Conservation (phyloP, 2,797 vertebrate species). For the Euphonia xanthogaster region DNA sequence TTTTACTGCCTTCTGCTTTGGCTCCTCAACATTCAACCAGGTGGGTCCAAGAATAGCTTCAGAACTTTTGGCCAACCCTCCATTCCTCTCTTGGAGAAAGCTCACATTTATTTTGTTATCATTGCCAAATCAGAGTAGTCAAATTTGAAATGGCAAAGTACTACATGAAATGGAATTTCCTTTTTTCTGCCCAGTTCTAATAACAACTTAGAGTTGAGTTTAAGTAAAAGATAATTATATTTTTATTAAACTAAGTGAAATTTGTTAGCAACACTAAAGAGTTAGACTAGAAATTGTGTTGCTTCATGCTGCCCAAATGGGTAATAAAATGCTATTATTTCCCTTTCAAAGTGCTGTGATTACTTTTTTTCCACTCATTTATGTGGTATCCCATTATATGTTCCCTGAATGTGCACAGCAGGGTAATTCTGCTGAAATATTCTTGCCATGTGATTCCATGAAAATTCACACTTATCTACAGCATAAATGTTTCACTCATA, state of each 20-base stretch:
- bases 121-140: not conserved
- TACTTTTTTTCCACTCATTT: slow-evolving; percentile 11
- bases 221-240: slow-evolving; percentile 2
- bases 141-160: slow-evolving; percentile 6
- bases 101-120: not conserved
- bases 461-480: not conserved
- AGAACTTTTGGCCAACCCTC: not conserved
- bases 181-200: not conserved
- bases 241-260: not conserved
- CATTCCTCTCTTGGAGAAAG: not conserved
- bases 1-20: not conserved
- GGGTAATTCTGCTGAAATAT: not conserved
- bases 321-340: slow-evolving; percentile 23
- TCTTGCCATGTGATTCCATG: not conserved
- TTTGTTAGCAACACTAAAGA: not conserved
- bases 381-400: not conserved
- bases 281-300: not conserved
- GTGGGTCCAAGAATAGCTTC: not conserved
- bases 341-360: not conserved
- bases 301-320: not conserved
- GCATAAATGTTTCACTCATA: not conserved
- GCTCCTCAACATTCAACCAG: not conserved
- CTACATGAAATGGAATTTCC: slow-evolving; percentile 4
- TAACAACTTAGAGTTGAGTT: not conserved
- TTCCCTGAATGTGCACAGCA: not conserved